These are phyloP conservation scores for Parotia lawesii DNA, from an alignment of 2,113 vertebrate genomes.

Conservation along the genomic window DNA sequence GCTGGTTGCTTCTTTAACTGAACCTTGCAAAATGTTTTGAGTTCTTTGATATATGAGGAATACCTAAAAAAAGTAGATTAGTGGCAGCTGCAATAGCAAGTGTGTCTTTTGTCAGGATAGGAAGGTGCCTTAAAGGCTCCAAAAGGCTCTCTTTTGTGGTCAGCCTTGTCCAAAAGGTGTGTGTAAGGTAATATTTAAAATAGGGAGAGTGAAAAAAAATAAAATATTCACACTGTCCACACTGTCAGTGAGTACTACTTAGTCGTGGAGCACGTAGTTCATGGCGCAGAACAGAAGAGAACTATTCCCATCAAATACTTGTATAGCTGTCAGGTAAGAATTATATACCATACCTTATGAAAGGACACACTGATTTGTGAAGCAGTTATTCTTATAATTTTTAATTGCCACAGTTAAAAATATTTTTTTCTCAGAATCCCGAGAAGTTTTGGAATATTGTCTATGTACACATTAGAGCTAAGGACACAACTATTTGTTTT, in stretches of 20 bases:
- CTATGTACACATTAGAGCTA: neutral
- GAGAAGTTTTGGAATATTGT: neutral
- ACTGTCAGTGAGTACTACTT: neutral
- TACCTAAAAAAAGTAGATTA: neutral
- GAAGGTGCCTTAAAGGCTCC: neutral
- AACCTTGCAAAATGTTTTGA: neutral
- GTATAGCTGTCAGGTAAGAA: neutral
- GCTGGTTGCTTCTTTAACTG: fast-evolving
- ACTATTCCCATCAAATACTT: neutral
- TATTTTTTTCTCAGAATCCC: neutral
- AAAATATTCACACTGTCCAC: neutral
- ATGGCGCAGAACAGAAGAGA: neutral
- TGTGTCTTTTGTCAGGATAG: neutral
- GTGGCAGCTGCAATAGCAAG: neutral
- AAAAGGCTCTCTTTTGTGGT: neutral
- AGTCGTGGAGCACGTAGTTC: neutral
- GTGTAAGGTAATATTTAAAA: neutral
- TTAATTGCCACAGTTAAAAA: neutral
- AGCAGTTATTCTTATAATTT: neutral
- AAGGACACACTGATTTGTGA: neutral
- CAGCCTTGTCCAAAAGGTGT: neutral
- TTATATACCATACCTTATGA: neutral
- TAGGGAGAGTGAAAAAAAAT: neutral
- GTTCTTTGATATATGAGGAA: neutral
- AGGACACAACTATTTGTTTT: neutral